Conservation (phyloP, 2,888 invertebrate genomes). For the Galerucella pusilla region DNA sequence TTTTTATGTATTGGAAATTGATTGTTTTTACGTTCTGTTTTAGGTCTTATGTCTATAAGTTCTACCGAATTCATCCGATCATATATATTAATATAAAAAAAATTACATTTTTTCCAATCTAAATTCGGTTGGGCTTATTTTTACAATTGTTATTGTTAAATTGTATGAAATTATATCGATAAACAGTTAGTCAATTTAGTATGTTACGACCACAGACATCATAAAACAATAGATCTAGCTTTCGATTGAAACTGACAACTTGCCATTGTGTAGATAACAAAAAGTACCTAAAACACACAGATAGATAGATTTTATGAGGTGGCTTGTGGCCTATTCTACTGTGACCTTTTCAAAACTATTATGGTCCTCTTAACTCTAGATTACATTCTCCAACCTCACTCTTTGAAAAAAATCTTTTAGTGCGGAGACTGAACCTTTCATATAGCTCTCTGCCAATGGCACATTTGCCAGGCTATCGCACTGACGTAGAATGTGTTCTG, state of each 20-base stretch:
- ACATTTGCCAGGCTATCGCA: no score
- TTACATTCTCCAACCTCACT: no score
- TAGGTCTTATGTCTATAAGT: slow-evolving; percentile 5
- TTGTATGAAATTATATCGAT: background rate
- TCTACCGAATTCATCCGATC: background rate
- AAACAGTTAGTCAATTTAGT: slow-evolving; percentile 11
- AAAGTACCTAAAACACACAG: no score
- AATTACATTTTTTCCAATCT: background rate
- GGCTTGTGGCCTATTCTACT: no score
- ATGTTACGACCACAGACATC: slow-evolving; percentile 2
- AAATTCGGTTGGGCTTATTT: slow-evolving; percentile 9
- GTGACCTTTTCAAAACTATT: no score
- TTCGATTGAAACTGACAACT: background rate
- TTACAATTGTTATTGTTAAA: slow-evolving; percentile 8
- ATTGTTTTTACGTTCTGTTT: slow-evolving; percentile 28
- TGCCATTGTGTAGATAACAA: background rate
- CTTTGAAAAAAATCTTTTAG: no score
- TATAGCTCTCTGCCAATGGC: no score
- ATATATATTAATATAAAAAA: background rate
- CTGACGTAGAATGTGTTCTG: no score
- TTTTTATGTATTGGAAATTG: slow-evolving; percentile 26
- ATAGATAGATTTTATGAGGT: no score
- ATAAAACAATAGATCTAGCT: background rate
- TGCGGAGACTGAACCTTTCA: no score
- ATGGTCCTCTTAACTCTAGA: no score